phyloP scores from a whole-genome alignment of 1,140 invertebrate genomes.

The Drosophila ogumai region DNA sequence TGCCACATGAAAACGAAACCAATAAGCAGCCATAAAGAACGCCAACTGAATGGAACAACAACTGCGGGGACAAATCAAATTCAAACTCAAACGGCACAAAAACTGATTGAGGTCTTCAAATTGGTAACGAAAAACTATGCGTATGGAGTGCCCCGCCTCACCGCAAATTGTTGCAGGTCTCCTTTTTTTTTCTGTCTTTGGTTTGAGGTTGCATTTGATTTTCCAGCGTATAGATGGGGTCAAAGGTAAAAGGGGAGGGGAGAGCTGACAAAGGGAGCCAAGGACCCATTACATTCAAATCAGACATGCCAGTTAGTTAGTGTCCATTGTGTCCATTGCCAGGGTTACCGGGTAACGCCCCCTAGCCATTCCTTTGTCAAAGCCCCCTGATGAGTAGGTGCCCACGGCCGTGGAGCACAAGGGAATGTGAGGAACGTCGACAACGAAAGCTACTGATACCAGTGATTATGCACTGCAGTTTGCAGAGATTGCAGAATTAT shows the following conservation, averaged over 20 bases:
- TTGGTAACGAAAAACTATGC: slow-evolving; percentile 47
- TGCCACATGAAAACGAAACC: slow-evolving; percentile 59
- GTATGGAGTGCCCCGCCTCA: slow-evolving; percentile 9
- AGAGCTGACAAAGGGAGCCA: slow-evolving; percentile 6
- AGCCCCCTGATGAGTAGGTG: background rate
- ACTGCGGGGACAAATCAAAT: slow-evolving; percentile 21
- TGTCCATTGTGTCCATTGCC: slow-evolving; percentile 67
- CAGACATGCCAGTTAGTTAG: slow-evolving; percentile 77
- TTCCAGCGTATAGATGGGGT: slow-evolving; percentile 2
- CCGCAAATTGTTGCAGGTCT: slow-evolving; percentile 46
- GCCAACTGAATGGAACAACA: slow-evolving; percentile 15
- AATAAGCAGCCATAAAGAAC: slow-evolving; percentile 65
- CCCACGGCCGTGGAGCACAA: background rate
- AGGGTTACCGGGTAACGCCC: slow-evolving; percentile 7
- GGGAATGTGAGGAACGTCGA: slow-evolving; percentile 2
- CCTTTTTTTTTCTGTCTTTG: background rate
- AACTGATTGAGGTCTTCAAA: slow-evolving; percentile 65
- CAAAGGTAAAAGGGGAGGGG: slow-evolving; percentile 12
- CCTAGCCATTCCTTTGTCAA: background rate
- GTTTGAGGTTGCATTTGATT: slow-evolving; percentile 41
- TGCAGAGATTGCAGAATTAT: background rate
- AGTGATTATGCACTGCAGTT: slow-evolving; percentile 11
- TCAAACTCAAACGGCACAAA: slow-evolving; percentile 61
- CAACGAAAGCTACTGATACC: background rate
- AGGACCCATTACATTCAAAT: slow-evolving; percentile 79